phyloP scores from a whole-genome alignment of 2,888 invertebrate genomes.

The Machimus atricapillus region DNA sequence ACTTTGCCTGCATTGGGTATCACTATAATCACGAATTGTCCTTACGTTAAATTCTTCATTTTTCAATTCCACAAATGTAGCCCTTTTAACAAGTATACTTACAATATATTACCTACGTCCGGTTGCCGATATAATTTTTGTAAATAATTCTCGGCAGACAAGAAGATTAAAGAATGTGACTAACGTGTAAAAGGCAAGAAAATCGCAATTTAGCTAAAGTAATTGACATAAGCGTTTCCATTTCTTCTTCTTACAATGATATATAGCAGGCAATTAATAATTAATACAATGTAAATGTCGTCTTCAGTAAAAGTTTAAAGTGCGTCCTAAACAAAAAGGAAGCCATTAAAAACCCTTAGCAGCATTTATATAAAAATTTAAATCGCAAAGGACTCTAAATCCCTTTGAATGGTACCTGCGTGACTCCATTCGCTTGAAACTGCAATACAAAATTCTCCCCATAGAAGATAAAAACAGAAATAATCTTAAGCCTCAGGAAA shows the following conservation, averaged over 20 bases:
- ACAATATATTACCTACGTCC: too few species aligned
- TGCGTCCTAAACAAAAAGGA: not conserved
- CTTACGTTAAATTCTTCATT: not conserved
- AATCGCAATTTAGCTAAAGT: not conserved
- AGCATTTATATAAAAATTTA: not conserved
- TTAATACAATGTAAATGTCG: not conserved
- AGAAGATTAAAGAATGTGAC: not conserved
- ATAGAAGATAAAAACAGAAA: constrained; percentile 12
- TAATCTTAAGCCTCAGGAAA: constrained; percentile 28
- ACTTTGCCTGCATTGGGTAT: not conserved
- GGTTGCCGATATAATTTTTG: not conserved
- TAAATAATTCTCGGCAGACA: not conserved
- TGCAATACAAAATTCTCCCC: not conserved
- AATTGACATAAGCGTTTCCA: not conserved
- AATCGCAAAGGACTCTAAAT: constrained; percentile 4
- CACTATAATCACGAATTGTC: not conserved
- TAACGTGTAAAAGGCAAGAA: not conserved
- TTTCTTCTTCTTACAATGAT: not conserved
- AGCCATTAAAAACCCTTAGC: not conserved
- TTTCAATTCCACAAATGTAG: not conserved
- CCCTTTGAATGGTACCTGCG: not conserved
- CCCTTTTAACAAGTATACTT: not conserved
- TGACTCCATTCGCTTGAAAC: not conserved
- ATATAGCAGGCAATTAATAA: not conserved
- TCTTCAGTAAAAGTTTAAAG: not conserved